Evolutionary conservation across 2,888 invertebrate species (phyloP), one percentile per base, ranked within the genome.

Genomic region (Papilio gigon): DNA sequence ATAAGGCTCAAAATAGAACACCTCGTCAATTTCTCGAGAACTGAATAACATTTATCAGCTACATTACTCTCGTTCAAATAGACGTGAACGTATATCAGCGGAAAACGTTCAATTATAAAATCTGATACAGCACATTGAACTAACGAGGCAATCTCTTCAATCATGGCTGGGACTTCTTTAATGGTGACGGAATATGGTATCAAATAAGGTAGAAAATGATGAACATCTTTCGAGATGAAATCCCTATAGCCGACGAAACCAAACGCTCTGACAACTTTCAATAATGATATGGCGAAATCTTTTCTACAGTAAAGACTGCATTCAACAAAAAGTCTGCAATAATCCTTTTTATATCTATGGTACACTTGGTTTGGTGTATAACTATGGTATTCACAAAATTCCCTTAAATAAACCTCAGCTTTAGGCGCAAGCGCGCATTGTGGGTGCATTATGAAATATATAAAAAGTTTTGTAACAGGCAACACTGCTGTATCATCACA

Each of bases 41-140:
- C 90, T 62, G 89, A 86, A 73, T 95, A 93, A 78, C 95, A 95
- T 73, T 93, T 92, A 53, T 93, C 93, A 11, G 93, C 93, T 12
- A 93, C 93, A 1, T 92, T 89, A 0, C 90, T 80, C 81, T 95
- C 94, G 42, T 94, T 94, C 66, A 96, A 86, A 79, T 95, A 94
- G 2, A 95, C 88, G 72, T 96, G 93, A 1, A 95, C 93, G 74
- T 95, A 96, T 62, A 96, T 94, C 61, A 95, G 93, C 62, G 95
- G 93, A 78, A 95, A 95, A 68, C 95, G 94, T 67, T 93, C 93
- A 1, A 93, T 90, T 14, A 96, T 86, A 74, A 96, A 93, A 44
- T 94, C 93, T 0, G 93, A 88, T 22, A 94, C 87, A 3, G 94
- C 93, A 70, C 93, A 90, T 75, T 93, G 93, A 11, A 93, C 93